Conservation (phyloP, 2,797 vertebrate species). For the Oreochromis mossambicus region DNA sequence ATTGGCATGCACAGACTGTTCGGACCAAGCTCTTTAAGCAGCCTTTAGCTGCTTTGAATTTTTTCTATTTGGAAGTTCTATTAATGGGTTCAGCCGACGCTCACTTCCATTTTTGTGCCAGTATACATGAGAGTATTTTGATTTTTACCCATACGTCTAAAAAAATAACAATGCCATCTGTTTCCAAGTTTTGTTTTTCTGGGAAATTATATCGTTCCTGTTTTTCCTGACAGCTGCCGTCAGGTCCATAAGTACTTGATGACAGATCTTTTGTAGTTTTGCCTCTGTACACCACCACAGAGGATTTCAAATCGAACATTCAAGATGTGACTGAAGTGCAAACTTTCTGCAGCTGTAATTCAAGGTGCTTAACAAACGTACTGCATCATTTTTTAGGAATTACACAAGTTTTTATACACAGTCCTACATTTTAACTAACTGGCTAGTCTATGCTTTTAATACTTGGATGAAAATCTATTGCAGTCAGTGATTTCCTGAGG, state of each 20-base stretch:
- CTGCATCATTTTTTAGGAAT: neutral
- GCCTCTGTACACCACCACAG: neutral
- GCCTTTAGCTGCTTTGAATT: neutral
- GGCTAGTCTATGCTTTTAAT: neutral
- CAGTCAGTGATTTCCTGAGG: neutral
- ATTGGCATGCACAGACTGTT: neutral
- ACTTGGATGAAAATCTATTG: neutral
- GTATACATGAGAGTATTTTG: neutral
- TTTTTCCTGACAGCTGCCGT: neutral
- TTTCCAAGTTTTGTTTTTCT: neutral
- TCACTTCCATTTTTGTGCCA: neutral
- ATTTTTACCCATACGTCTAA: neutral
- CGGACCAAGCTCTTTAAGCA: neutral
- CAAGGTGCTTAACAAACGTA: neutral
- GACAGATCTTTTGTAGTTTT: neutral
- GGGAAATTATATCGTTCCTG: neutral
- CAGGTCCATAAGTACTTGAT: neutral
- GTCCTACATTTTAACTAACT: neutral
- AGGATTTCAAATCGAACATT: neutral
- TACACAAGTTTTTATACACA: neutral
- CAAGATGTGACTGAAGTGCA: neutral
- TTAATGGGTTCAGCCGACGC: neutral
- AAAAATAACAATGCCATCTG: neutral
- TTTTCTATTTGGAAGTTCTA: neutral
- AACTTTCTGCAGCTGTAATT: neutral